Base-by-base conservation (phyloP, 2,113 vertebrate genomes). In the Oplegnathus fasciatus region DNA sequence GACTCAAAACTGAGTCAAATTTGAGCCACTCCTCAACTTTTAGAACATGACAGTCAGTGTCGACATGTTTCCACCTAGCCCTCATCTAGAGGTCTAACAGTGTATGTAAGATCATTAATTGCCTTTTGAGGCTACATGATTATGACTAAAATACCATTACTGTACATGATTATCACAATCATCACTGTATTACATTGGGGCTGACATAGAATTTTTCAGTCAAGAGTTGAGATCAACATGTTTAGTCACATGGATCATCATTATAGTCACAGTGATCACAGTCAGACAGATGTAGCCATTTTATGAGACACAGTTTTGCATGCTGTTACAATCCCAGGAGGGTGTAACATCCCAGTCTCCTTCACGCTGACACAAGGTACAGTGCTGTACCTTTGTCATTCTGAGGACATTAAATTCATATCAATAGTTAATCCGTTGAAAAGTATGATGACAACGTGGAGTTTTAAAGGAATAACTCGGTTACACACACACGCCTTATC, bases 351-450 rank as follows among this genome's bases (percentile, higher is more conserved):
- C 11, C 2, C 9, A 37, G 26, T 20, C 2, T 57, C 28, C 61
- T 54, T 66, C 34, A 44, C 57, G 24, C 52, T 60, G 50, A 55
- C 48, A 34, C 30, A 52, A 48, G 24, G n/a, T n/a, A 3, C 22
- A 37, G 24, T 26, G 15, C 28, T 58, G 28, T 13, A 9, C 61
- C 52, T 32, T 48, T 75, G 69, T 82, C 61, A 6, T 84, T 61
- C 28, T 69, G 28, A 55, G 26, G 18, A 54, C 68, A 68, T 75
- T n/a, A 28, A 64, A 75, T 48, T 20, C 26, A 68, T 13, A 42
- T 70, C 1, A 55, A 44, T 20, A 52, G 67, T 61, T 32, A 11
- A 55, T 42, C 6, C 0, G 5, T 30, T 30, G 6, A 34, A 58
- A 60, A 37, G 15, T 28, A 58, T 6, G 18, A 83, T 5, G n/a